Conservation (phyloP, 2,888 invertebrate genomes). For the Cryptocephalus moraei region DNA sequence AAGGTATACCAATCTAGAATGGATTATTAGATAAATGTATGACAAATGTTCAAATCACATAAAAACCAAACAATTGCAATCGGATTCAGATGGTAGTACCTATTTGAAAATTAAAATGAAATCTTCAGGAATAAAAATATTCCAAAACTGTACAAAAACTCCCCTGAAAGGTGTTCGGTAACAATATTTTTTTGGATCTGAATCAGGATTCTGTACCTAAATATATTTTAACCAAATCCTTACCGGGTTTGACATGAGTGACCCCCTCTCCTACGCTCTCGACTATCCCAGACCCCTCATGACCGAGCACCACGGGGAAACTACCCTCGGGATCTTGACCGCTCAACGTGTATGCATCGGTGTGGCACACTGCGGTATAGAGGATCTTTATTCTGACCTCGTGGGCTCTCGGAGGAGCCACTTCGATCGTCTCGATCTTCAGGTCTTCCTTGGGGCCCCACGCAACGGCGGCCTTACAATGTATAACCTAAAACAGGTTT, state of each 20-base stretch:
- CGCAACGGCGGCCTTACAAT: constrained; percentile 91
- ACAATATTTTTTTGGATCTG: too few relatives aligned
- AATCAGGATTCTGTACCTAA: too few relatives aligned
- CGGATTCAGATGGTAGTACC: too few relatives aligned
- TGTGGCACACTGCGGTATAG: constrained; percentile 83
- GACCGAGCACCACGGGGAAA: constrained; percentile 89
- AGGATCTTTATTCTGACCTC: constrained; percentile 80
- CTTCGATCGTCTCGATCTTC: constrained; percentile 83
- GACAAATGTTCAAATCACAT: too few relatives aligned
- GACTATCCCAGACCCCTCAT: constrained; percentile 95
- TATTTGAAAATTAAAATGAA: too few relatives aligned
- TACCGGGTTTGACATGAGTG: constrained; percentile 70
- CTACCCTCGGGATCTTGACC: constrained; percentile 86
- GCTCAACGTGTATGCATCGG: constrained; percentile 81
- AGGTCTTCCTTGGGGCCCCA: constrained; percentile 90
- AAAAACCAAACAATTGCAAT: too few relatives aligned
- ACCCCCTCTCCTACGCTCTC: constrained; percentile 93
- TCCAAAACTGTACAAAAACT: too few relatives aligned
- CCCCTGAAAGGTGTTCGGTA: too few relatives aligned
- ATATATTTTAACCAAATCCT: not conserved
- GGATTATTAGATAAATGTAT: too few relatives aligned
- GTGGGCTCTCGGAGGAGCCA: constrained; percentile 85
- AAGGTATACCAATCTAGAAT: too few relatives aligned
- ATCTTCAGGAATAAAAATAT: too few relatives aligned
- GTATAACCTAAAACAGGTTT: constrained; percentile 47